Evolutionary conservation across 2,797 vertebrate species (phyloP).

Genomic region (Poecilia gillii): DNA sequence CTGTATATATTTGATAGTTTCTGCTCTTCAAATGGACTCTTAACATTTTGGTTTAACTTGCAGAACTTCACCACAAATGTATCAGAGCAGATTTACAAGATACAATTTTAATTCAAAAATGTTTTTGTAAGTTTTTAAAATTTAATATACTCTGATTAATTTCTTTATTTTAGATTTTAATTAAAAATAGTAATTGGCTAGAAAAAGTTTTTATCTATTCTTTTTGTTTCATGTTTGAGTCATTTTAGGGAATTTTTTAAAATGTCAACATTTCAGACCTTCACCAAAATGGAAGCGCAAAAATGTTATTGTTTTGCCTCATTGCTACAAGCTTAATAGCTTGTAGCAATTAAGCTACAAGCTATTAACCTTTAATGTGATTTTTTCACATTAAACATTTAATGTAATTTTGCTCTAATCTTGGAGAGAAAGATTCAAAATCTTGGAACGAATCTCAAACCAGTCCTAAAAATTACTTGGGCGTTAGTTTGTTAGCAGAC

Average conservation of each 20-base stretch:
- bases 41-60: neutral
- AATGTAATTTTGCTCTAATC: neutral
- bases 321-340: neutral
- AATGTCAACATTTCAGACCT: neutral
- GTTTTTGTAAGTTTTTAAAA: neutral
- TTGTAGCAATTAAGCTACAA: neutral
- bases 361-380: no score
- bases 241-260: neutral
- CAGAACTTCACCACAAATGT: neutral
- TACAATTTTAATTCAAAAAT: neutral
- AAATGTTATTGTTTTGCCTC: neutral
- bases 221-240: neutral
- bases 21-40: neutral
- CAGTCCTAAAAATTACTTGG: neutral
- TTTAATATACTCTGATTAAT: neutral
- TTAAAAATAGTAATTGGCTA: neutral
- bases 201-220: neutral
- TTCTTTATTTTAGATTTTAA: neutral
- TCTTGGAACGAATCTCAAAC: neutral
- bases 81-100: neutral
- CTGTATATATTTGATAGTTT: neutral
- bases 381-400: neutral
- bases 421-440: neutral
- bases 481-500: no score
- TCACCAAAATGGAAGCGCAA: neutral